phyloP scores from a whole-genome alignment of 2,888 invertebrate genomes.

The Papilio protenor region DNA sequence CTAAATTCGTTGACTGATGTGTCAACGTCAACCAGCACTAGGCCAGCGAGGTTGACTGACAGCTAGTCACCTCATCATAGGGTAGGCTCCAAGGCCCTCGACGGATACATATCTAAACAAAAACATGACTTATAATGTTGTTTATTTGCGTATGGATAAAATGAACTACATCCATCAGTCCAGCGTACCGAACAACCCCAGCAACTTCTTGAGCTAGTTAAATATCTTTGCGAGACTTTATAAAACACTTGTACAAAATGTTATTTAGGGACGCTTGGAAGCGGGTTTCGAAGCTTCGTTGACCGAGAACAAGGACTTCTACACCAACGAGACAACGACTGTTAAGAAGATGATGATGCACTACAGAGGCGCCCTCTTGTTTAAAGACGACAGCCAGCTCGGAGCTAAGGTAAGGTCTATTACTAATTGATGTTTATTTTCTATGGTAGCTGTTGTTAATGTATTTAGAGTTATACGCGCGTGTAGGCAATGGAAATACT shows the following conservation, averaged over 20 bases:
- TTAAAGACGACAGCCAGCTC: constrained; percentile 55
- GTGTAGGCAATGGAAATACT: too few relatives aligned
- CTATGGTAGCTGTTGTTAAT: not conserved
- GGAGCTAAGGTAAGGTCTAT: constrained; percentile 56
- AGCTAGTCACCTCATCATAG: too few relatives aligned
- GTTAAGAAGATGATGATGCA: constrained; percentile 65
- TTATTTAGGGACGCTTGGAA: constrained; percentile 63
- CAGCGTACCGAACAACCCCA: not conserved
- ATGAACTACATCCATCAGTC: not conserved
- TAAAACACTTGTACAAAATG: not conserved
- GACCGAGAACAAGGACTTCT: constrained; percentile 61
- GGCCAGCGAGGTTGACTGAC: too few relatives aligned
- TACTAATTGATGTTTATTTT: not conserved
- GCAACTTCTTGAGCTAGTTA: not conserved
- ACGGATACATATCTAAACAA: too few relatives aligned
- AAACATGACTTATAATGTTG: too few relatives aligned
- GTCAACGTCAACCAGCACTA: too few relatives aligned
- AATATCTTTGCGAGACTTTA: not conserved
- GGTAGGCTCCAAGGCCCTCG: too few relatives aligned
- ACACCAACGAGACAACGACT: constrained; percentile 51
- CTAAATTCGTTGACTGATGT: too few relatives aligned
- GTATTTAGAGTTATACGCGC: too few relatives aligned
- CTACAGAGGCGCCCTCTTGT: constrained; percentile 55
- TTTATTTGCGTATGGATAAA: too few relatives aligned
- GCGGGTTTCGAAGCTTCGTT: constrained; percentile 59